Conservation (phyloP, 2,888 invertebrate genomes). For the Thymelicus lineola region DNA sequence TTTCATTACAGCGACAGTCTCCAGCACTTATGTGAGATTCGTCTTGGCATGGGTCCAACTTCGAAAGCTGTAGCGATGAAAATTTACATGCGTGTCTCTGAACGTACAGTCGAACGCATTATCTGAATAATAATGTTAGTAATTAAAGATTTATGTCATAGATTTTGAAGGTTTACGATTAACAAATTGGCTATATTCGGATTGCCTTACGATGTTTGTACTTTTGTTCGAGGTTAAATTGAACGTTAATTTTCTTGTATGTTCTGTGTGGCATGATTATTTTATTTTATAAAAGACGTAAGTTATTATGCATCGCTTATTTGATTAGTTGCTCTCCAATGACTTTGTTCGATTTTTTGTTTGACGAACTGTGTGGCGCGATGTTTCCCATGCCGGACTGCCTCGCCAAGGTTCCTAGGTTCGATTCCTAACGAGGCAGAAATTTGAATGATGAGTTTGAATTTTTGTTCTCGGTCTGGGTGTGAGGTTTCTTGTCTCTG, state of each 20-base stretch:
- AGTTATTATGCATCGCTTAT: too few relatives aligned
- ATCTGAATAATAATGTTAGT: slow-evolving; percentile 24
- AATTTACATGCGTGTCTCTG: slow-evolving; percentile 61
- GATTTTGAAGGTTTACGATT: slow-evolving; percentile 18
- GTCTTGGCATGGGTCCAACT: slow-evolving; percentile 64
- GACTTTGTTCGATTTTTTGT: too few relatives aligned
- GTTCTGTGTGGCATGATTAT: too few relatives aligned
- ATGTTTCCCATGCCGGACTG: too few relatives aligned
- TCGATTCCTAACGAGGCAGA: too few relatives aligned
- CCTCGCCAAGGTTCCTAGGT: too few relatives aligned
- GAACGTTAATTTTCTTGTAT: background rate
- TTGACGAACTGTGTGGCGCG: too few relatives aligned
- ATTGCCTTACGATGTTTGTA: background rate
- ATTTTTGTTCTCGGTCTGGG: too few relatives aligned
- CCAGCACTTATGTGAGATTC: slow-evolving; percentile 44
- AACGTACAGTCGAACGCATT: slow-evolving; percentile 53
- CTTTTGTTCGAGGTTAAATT: background rate
- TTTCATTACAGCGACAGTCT: slow-evolving; percentile 45
- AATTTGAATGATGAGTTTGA: too few relatives aligned
- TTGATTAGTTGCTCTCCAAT: too few relatives aligned
- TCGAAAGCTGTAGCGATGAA: slow-evolving; percentile 66
- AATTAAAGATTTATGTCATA: slow-evolving; percentile 22
- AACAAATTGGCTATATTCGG: background rate
- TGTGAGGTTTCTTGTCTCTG: too few relatives aligned
- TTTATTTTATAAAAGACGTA: too few relatives aligned